Conservation (phyloP, 1,140 invertebrate species). For the Philopotamus ludificatus region DNA sequence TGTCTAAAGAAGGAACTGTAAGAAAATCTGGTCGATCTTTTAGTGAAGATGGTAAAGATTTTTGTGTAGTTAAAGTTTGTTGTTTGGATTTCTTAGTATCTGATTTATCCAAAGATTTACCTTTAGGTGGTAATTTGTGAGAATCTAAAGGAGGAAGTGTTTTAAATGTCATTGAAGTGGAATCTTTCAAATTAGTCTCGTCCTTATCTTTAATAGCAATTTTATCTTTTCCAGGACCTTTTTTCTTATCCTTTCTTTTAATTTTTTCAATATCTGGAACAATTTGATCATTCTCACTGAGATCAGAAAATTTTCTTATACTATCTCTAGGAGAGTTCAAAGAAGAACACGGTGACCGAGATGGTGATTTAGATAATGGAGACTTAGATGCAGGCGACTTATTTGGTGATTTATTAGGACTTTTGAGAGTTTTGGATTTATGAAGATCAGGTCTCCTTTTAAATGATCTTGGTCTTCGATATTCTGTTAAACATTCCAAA, state of each 20-base stretch:
- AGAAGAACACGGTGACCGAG: conserved; percentile 54
- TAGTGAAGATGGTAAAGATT: conserved; percentile 54
- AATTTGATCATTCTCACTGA: conserved; percentile 60
- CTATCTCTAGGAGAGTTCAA: conserved; percentile 55
- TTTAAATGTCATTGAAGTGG: too few relatives aligned
- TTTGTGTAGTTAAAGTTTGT: conserved; percentile 51
- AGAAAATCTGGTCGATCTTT: conserved; percentile 56
- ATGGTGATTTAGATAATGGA: conserved; percentile 55
- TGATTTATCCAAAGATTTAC: conserved; percentile 53
- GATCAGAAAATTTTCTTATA: conserved; percentile 54
- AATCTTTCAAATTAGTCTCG: conserved; percentile 43
- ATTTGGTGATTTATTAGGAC: conserved; percentile 33
- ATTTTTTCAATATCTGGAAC: conserved; percentile 60
- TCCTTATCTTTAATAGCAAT: conserved; percentile 50
- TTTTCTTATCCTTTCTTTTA: conserved; percentile 55
- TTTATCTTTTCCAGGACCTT: conserved; percentile 51
- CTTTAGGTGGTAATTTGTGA: conserved; percentile 44
- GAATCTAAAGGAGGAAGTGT: conserved; percentile 26
- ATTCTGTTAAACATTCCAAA: conserved; percentile 54
- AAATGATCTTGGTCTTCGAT: conserved; percentile 53
- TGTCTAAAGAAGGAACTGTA: conserved; percentile 57
- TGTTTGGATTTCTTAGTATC: conserved; percentile 51
- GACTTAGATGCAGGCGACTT: conserved; percentile 47
- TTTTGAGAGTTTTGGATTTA: conserved; percentile 48
- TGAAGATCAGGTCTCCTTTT: conserved; percentile 52